These are phyloP conservation scores for Nezara viridula DNA, from an alignment of 2,888 invertebrate species.

Conservation along the genomic window DNA sequence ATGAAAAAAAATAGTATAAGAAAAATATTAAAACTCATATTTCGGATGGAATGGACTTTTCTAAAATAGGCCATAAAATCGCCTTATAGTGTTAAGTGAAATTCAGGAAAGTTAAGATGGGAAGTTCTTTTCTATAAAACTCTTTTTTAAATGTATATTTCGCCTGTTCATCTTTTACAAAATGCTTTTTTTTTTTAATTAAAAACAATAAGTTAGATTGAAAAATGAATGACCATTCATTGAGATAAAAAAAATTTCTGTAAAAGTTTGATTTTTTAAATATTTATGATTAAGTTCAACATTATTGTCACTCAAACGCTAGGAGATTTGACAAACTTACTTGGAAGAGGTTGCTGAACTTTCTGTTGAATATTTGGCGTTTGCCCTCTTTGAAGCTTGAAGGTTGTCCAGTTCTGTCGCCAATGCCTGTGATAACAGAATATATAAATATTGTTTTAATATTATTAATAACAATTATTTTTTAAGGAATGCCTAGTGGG, in stretches of 20 bases:
- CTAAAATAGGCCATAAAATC: neutral
- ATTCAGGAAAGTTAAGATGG: neutral
- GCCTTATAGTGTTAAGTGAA: neutral
- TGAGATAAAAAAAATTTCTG: too few species aligned
- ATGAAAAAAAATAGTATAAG: neutral
- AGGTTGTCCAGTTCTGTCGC: constrained; percentile 63
- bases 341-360: neutral
- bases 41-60: too few species aligned
- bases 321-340: constrained; percentile 18
- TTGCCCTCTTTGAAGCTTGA: constrained; percentile 61
- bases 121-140: neutral
- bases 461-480: neutral
- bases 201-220: too few species aligned
- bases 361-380: constrained; percentile 61
- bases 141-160: too few species aligned
- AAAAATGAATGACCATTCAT: too few species aligned
- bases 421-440: constrained; percentile 61
- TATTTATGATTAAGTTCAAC: neutral
- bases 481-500: too few species aligned
- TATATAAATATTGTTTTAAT: neutral
- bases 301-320: too few species aligned
- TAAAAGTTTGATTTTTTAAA: too few species aligned
- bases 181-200: too few species aligned
- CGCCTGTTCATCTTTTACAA: too few species aligned
- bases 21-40: too few species aligned